Evolutionary conservation across 2,797 vertebrate genomes (phyloP), one percentile per base, ranked within the genome.

Genomic region (Balearica regulorum): DNA sequence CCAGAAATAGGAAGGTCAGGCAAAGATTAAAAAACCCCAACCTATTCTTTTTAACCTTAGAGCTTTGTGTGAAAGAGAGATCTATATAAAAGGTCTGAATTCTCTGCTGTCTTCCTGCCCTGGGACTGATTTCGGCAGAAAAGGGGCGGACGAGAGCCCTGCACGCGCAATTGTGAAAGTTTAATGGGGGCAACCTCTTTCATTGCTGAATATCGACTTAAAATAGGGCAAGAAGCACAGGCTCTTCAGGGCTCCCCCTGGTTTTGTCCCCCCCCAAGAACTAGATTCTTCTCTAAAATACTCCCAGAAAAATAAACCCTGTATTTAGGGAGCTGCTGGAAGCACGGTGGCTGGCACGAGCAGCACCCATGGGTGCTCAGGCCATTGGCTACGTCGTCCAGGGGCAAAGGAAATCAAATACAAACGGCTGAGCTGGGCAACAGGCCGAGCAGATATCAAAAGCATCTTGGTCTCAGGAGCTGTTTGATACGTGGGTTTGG

Each of bases 381-480:
- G 41, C 19, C 5, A 2, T n/a, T 25, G 28, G 33, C 28, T 39
- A 10, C 25, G 49, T 43, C 13, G 4, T 19, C 37, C 57, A 62
- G 73, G 61, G 37, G 11, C 68, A 83, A 72, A 69, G 26, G n/a
- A 28, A 83, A 54, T 54, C 1, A 18, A 54, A 64, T 3, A 25
- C 4, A 53, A 64, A 9, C 0, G 0, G 14, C 10, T 0, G 0
- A 77, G 51, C 12, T 0, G 11, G 48, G 46, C 9, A 37, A 33
- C 7, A 10, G 13, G 51, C 55, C 11, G 25, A 71, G 84, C 33
- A 11, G 43, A 9, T 55, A 13, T 6, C 14, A 8, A 51, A 68
- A 60, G 17, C 11, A 1, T 20, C n/a, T 51, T 57, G 54, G 7
- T 43, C 51, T 49, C 4, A 3, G 51, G 58, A 81, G 24, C 11